A percentile compares a stretch with the other conserved stretches of the same genome.
Evolutionary conservation across 2,797 vertebrate genomes (phyloP).

Genomic region (Protosalanx chinensis): DNA sequence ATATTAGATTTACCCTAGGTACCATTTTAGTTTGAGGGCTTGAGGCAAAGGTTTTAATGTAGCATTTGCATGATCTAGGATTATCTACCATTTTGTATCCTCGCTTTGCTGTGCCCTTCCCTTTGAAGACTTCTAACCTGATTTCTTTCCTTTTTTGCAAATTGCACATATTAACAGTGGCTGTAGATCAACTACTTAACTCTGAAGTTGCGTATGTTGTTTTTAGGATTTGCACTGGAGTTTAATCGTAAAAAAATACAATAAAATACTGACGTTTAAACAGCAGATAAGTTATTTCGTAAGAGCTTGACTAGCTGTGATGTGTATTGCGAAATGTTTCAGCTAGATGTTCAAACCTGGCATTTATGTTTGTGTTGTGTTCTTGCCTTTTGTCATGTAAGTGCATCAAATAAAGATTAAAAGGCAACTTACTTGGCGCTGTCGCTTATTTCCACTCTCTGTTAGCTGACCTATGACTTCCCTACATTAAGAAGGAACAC

Average conservation of each 20-base stretch:
- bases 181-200: slow-evolving; percentile 23
- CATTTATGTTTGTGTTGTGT: slow-evolving; percentile 21
- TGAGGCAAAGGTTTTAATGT: background rate
- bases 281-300: slow-evolving; percentile 41
- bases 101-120: slow-evolving; percentile 1
- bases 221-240: slow-evolving; percentile 33
- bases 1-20: background rate
- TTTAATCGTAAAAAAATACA: slow-evolving; percentile 17
- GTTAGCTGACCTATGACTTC: no score
- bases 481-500: no score
- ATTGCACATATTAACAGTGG: slow-evolving; percentile 34
- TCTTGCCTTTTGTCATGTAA: slow-evolving; percentile 35
- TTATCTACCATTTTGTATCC: slow-evolving; percentile 7
- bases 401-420: slow-evolving; percentile 45
- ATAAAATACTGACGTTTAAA: slow-evolving; percentile 27
- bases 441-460: no score
- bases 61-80: slow-evolving; percentile 15
- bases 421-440: slow-evolving; percentile 25
- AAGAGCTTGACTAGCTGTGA: slow-evolving; percentile 20
- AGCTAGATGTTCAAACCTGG: slow-evolving; percentile 18
- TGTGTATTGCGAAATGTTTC: slow-evolving; percentile 20
- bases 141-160: slow-evolving; percentile 36
- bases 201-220: slow-evolving; percentile 31
- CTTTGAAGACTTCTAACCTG: background rate
- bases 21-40: background rate